Evolutionary conservation across 1,140 invertebrate species (phyloP).

Genomic region (Cotesia typhae): DNA sequence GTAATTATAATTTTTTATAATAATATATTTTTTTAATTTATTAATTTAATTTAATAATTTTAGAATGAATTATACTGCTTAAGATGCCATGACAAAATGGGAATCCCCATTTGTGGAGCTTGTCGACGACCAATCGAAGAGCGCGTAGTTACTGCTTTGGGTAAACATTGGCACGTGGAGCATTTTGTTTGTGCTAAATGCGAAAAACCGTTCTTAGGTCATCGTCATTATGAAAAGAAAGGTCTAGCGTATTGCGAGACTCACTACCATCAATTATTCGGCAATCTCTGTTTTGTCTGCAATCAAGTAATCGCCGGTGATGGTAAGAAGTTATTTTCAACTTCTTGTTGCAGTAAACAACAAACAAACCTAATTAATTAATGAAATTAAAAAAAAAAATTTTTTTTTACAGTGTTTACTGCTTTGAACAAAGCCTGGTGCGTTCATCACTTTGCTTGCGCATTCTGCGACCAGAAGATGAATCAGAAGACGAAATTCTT

Average conservation of each 20-base stretch:
- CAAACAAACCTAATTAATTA: constrained; percentile 16
- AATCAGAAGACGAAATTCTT: constrained; percentile 99
- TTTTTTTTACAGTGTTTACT: constrained; percentile 82
- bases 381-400: constrained; percentile 16
- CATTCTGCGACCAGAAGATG: constrained; percentile 96
- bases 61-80: constrained; percentile 96
- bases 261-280: constrained; percentile 99
- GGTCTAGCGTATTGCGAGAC: constrained; percentile 99
- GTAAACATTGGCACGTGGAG: constrained; percentile 99
- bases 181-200: constrained; percentile 99
- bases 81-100: constrained; percentile 99
- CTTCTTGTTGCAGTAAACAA: background rate
- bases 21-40: background rate
- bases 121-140: constrained; percentile 97
- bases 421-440: constrained; percentile 99
- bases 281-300: constrained; percentile 98
- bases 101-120: constrained; percentile 95
- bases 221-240: constrained; percentile 99
- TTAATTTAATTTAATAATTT: constrained; percentile 42
- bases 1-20: constrained; percentile 53
- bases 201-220: constrained; percentile 98
- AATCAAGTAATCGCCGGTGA: constrained; percentile 98
- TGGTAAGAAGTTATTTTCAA: constrained; percentile 72
- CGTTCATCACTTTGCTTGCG: constrained; percentile 98
- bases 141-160: constrained; percentile 94